Percentiles rank a stretch among this genome's conserved stretches.
Evolutionary conservation across 2,113 vertebrate genomes (phyloP).

Genomic region (Cettia cetti): DNA sequence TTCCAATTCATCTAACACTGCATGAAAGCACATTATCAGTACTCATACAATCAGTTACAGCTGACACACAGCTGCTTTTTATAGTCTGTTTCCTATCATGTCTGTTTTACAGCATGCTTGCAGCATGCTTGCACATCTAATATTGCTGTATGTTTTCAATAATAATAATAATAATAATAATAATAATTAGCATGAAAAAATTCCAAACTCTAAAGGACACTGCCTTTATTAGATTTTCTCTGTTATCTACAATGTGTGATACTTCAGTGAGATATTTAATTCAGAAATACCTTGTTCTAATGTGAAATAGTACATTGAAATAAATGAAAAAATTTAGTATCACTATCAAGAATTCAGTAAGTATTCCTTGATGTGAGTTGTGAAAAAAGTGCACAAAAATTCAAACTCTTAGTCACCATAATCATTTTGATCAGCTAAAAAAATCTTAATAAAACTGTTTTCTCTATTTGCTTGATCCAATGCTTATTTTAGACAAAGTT

Average conservation of each 20-base stretch:
- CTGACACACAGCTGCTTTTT: neutral
- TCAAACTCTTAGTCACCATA: neutral
- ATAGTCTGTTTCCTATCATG: neutral
- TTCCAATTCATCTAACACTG: neutral
- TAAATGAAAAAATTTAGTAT: neutral
- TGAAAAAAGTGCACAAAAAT: neutral
- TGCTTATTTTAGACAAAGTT: neutral
- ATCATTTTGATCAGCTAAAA: neutral
- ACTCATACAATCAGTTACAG: neutral
- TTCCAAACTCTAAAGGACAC: neutral
- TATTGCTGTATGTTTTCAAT: neutral
- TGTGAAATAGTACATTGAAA: neutral
- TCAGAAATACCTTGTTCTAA: neutral
- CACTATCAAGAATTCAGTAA: neutral
- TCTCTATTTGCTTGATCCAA: neutral
- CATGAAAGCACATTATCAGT: neutral
- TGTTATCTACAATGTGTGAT: neutral
- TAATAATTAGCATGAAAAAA: neutral
- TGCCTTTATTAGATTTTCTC: neutral
- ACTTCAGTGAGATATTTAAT: neutral
- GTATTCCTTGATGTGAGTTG: neutral
- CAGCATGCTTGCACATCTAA: neutral
- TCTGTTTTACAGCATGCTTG: neutral
- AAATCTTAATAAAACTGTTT: neutral
- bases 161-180: neutral